Conservation (phyloP, 2,113 vertebrate genomes). For the Tinamus guttatus region DNA sequence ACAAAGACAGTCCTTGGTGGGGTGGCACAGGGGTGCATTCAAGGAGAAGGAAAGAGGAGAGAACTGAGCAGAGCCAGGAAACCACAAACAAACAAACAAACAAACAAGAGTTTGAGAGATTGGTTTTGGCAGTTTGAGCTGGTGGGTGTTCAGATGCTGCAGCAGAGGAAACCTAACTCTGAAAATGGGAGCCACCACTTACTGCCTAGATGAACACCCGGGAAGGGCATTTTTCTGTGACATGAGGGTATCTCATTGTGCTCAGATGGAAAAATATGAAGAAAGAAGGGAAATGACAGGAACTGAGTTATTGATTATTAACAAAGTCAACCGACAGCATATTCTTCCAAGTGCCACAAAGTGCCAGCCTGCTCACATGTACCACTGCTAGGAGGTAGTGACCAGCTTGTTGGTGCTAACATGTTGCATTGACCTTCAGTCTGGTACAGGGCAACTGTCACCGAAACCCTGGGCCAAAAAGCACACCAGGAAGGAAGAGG, state of each 20-base stretch:
- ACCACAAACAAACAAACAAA: not conserved
- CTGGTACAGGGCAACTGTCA: too few species aligned
- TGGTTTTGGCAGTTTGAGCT: not conserved
- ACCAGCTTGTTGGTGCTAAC: too few species aligned
- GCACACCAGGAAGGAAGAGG: not conserved
- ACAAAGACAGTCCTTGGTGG: not conserved
- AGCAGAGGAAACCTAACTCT: not conserved
- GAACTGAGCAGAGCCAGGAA: not conserved
- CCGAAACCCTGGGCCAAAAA: too few species aligned
- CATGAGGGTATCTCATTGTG: accelerated
- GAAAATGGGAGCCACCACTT: not conserved
- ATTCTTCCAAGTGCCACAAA: too few species aligned
- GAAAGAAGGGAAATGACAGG: not conserved
- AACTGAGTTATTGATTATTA: not conserved
- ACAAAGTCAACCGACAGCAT: not conserved
- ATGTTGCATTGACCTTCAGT: too few species aligned
- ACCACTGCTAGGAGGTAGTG: too few species aligned
- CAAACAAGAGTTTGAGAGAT: not conserved
- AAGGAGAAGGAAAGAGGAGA: not conserved
- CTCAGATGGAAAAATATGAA: not conserved
- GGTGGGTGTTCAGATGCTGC: not conserved
- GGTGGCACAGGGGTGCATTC: not conserved
- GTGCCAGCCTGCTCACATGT: too few species aligned
- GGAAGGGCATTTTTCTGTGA: not conserved
- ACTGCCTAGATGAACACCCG: not conserved